These are phyloP conservation scores for Dissostichus mawsoni DNA, from an alignment of 2,113 vertebrate genomes.

Conservation along the genomic window DNA sequence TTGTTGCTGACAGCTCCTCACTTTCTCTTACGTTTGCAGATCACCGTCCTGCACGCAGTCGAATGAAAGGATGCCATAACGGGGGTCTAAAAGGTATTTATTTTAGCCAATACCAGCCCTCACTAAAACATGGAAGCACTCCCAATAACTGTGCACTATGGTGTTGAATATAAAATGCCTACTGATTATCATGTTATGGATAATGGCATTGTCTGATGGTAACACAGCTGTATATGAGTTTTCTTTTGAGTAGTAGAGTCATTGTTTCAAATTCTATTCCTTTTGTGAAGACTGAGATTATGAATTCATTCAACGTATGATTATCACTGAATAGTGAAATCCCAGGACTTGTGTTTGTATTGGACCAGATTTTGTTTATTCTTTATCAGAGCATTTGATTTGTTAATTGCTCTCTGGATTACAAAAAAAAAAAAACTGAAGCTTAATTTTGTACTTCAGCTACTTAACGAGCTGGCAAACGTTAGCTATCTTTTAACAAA, in stretches of 20 bases:
- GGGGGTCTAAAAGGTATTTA: slow-evolving; percentile 32
- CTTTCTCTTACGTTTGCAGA: slow-evolving; percentile 32
- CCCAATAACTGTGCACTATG: slow-evolving; percentile 22
- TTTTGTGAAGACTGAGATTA: neutral
- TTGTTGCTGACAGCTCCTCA: slow-evolving; percentile 47
- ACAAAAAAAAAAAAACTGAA: too few species aligned
- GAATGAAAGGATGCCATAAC: slow-evolving; percentile 48
- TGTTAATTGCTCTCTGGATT: too few species aligned
- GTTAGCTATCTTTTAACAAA: too few species aligned
- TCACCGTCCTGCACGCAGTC: slow-evolving; percentile 35
- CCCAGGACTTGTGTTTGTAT: neutral
- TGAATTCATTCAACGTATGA: neutral
- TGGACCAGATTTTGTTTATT: too few species aligned
- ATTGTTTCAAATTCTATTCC: neutral
- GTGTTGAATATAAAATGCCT: slow-evolving; percentile 27
- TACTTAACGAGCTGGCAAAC: too few species aligned
- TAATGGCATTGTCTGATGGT: slow-evolving; percentile 17
- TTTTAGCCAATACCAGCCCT: slow-evolving; percentile 37
- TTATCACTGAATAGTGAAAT: neutral
- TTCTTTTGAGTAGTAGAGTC: neutral
- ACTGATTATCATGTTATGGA: slow-evolving; percentile 28
- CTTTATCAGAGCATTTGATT: too few species aligned
- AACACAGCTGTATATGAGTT: too few species aligned
- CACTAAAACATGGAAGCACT: slow-evolving; percentile 44
- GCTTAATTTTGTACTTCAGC: too few species aligned